Conservation (phyloP, 2,113 vertebrate species). For the Cyanoramphus novaezelandiae region DNA sequence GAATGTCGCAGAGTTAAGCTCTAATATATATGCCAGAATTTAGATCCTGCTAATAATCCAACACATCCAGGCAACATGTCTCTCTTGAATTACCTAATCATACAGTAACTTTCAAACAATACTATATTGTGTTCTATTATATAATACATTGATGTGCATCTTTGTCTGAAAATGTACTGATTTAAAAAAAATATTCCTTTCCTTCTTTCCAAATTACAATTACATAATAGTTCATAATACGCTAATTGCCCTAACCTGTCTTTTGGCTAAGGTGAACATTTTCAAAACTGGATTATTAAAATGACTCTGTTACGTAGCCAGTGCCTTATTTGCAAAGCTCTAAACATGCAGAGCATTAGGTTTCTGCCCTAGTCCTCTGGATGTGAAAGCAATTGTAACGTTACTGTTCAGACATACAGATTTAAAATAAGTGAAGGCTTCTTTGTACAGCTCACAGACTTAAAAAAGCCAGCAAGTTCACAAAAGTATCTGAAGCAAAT, state of each 20-base stretch:
- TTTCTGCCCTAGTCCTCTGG: not conserved
- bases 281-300: not conserved
- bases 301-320: not conserved
- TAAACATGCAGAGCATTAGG: not conserved
- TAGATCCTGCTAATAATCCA: not conserved
- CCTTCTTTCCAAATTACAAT: not conserved
- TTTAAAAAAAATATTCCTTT: not conserved
- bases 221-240: not conserved
- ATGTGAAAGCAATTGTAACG: not conserved
- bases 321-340: not conserved
- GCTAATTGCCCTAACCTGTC: not conserved
- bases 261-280: not conserved
- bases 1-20: not conserved
- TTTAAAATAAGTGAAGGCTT: not conserved
- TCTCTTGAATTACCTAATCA: not conserved
- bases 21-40: conserved; percentile 4
- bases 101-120: not conserved
- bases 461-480: not conserved
- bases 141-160: not conserved
- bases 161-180: not conserved
- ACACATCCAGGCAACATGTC: not conserved
- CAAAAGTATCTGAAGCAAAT: not conserved
- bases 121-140: not conserved
- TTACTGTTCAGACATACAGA: not conserved
- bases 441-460: not conserved